Evolutionary conservation across 2,888 invertebrate genomes (phyloP).

Genomic region (Eilema depressum): DNA sequence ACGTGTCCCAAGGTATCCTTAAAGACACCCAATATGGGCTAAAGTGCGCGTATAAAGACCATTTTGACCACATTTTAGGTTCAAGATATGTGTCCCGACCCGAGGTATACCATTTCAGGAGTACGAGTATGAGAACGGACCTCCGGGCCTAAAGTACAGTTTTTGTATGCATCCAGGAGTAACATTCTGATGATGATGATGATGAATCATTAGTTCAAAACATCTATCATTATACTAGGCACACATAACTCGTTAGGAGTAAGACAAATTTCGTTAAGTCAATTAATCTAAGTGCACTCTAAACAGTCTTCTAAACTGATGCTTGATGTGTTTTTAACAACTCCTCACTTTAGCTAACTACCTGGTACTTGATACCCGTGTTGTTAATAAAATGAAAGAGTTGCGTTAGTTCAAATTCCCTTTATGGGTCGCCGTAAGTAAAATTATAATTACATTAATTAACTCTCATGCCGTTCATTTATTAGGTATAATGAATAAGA

Average conservation of each 20-base stretch:
- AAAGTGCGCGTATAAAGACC: too few relatives aligned
- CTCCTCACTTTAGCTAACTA: conserved; percentile 55
- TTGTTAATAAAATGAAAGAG: conserved; percentile 35
- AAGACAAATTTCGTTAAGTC: conserved; percentile 50
- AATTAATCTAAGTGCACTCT: conserved; percentile 58
- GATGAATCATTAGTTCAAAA: conserved; percentile 23
- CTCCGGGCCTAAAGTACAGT: too few relatives aligned
- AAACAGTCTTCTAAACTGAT: conserved; percentile 41
- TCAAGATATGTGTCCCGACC: too few relatives aligned
- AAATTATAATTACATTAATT: conserved; percentile 51
- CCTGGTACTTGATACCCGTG: conserved; percentile 53
- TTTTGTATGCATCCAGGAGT: too few relatives aligned
- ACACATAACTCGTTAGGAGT: conserved; percentile 57
- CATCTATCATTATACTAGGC: conserved; percentile 41
- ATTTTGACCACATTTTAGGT: too few relatives aligned
- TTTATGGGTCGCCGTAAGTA: conserved; percentile 30
- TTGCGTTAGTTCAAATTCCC: conserved; percentile 32
- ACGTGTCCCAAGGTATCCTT: too few relatives aligned
- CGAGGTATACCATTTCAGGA: too few relatives aligned
- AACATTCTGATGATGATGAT: not conserved
- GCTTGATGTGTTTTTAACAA: conserved; percentile 74
- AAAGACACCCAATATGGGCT: too few relatives aligned
- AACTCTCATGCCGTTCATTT: conserved; percentile 48
- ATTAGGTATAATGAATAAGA: conserved; percentile 20
- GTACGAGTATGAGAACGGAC: too few relatives aligned